Percentiles rank a stretch among this genome's conserved stretches.
Evolutionary conservation across 2,797 vertebrate species (phyloP).

Genomic region (Petrocephalus sullivani): DNA sequence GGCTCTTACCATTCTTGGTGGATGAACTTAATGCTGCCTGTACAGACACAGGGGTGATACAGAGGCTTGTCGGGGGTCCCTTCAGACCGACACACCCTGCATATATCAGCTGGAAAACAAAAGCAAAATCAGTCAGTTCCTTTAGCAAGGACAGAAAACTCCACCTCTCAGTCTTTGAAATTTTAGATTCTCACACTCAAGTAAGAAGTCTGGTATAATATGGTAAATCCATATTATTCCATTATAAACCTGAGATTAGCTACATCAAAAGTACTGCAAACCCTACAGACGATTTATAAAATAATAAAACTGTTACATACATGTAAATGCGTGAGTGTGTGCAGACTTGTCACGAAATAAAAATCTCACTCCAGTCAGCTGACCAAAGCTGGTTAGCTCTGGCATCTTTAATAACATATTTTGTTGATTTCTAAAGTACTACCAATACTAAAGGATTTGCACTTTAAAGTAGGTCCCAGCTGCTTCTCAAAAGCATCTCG

Average conservation of each 20-base stretch:
- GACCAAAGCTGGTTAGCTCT: no score
- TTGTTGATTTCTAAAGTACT: not conserved
- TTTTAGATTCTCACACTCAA: no score
- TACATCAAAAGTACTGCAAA: no score
- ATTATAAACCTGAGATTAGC: no score
- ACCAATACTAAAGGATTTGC: not conserved
- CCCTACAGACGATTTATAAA: no score
- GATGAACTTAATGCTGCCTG: conserved; percentile 98
- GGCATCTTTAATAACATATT: not conserved
- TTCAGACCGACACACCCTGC: conserved; percentile 92
- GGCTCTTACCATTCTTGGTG: conserved; percentile 91
- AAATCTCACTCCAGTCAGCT: no score
- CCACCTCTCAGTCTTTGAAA: not conserved
- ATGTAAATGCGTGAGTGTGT: no score
- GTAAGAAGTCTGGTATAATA: no score
- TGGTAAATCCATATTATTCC: no score
- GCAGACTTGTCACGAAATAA: no score
- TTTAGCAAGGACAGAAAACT: not conserved
- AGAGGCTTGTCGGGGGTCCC: conserved; percentile 91
- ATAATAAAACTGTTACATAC: no score
- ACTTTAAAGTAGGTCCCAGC: not conserved
- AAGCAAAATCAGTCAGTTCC: not conserved
- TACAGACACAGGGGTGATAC: conserved; percentile 94
- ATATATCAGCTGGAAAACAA: conserved; percentile 74
- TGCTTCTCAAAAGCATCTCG: not conserved